Base-by-base conservation (phyloP, 2,113 vertebrate species). In the Dicrurus megarhynchus region DNA sequence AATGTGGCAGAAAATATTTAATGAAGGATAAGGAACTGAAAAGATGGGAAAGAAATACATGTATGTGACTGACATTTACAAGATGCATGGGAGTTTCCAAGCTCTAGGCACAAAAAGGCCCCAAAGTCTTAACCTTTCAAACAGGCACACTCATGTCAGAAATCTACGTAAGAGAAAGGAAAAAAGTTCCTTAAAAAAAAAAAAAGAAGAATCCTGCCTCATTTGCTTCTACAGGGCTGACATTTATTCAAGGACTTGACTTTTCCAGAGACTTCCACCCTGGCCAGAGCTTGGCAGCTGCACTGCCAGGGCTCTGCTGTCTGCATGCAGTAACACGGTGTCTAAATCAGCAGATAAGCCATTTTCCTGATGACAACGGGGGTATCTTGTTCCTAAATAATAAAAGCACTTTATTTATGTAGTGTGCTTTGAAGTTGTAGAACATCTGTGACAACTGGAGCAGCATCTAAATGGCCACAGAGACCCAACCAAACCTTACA, bases 251-350 rank as follows among this genome's bases (percentile, higher is more conserved):
- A 42, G 35, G 42, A 28, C 46, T 47, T 73, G 64, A 82, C 63
- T 84, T 78, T 53, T 71, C 32, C 32, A 86, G 61, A 88, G 56
- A 90, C 20, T 63, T 67, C 59, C 33, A 74, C 13, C 5, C 47
- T 30, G 35, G 33, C 13, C n/a, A 71, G 63, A 68, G 28, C 30
- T 59, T 2, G 1, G 49, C 65, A 84, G 52, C 69, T 87, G 73
- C 49, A 56, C 9, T 28, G 26, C 35, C 70, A 61, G 42, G 28
- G n/a, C 85, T 92, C 90, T 37, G 42, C 59, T 74, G 7, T 41
- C 26, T 19, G 9, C 0, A 0, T 14, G 37, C 30, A 27, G 27
- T 35, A 50, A 57, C 11, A 50, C 0, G 0, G 37, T 17, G 18
- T 69, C 32, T 53, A 8, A n/a, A 73, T 21, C 63, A 88, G 63